These are phyloP conservation scores for Stenodera caucasica DNA, from an alignment of 2,888 invertebrate species.

Conservation along the genomic window DNA sequence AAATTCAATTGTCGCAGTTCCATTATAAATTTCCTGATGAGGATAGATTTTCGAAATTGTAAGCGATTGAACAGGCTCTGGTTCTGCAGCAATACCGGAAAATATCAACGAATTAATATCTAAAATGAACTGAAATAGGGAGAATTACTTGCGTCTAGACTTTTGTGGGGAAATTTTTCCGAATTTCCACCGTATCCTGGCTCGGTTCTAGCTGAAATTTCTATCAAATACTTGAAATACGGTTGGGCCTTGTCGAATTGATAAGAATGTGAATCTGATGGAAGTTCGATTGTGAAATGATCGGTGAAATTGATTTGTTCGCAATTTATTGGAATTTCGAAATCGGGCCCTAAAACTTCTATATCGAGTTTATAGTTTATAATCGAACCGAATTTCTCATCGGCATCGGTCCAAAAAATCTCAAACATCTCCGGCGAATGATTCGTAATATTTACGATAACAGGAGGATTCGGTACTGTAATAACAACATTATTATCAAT, in stretches of 20 bases:
- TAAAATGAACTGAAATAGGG: neutral
- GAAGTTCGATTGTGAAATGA: neutral
- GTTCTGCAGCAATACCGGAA: conserved; percentile 8
- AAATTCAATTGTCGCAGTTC: conserved; percentile 30
- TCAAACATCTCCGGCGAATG: neutral
- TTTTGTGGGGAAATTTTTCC: conserved; percentile 2
- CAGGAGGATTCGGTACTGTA: conserved; percentile 2
- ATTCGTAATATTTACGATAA: neutral
- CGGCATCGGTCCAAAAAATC: conserved; percentile 15
- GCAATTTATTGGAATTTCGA: conserved; percentile 15
- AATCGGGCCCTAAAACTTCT: conserved; percentile 18
- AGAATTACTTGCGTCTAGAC: conserved; percentile 26
- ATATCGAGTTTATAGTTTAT: conserved; percentile 24
- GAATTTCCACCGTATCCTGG: conserved; percentile 26
- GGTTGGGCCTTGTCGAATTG: conserved; percentile 22
- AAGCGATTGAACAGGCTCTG: conserved; percentile 10
- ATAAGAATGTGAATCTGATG: neutral
- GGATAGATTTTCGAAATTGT: neutral
- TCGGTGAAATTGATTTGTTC: conserved; percentile 5
- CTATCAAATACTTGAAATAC: conserved; percentile 28
- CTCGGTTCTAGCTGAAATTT: conserved; percentile 26
- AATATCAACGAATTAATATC: neutral
- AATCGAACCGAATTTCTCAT: conserved; percentile 27
- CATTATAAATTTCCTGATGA: conserved; percentile 31
- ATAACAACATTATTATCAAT: neutral